Evolutionary conservation across 2,888 invertebrate genomes (phyloP).

Genomic region (Rhabditoides inermis): DNA sequence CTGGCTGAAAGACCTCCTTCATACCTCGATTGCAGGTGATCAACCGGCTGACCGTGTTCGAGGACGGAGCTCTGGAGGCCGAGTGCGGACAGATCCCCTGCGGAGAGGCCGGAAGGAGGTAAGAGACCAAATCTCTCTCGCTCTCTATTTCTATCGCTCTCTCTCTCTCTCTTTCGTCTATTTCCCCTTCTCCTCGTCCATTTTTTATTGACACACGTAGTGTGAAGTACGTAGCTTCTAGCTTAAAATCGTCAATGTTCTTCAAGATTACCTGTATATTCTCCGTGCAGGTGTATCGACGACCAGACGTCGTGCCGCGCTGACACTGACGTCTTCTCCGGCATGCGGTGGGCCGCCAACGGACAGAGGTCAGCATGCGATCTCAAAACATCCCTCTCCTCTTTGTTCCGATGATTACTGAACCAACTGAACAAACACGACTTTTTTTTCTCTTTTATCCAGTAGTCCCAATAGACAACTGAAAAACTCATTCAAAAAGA

Average conservation of each 20-base stretch:
- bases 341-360: conserved; percentile 48
- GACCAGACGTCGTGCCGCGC: conserved; percentile 30
- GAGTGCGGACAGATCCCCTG: conserved; percentile 52
- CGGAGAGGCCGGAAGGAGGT: conserved; percentile 34
- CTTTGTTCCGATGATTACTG: too few species aligned
- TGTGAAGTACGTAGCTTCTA: too few species aligned
- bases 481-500: not conserved
- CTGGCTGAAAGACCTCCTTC: not conserved
- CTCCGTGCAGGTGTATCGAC: conserved; percentile 16
- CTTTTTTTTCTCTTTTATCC: not conserved
- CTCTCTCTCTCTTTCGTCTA: too few species aligned
- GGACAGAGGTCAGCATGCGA: conserved; percentile 33
- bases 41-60: conserved; percentile 48
- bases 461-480: too few species aligned
- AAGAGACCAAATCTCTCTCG: too few species aligned
- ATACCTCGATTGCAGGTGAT: conserved; percentile 30
- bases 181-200: too few species aligned
- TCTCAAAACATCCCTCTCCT: too few species aligned
- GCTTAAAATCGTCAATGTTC: too few species aligned
- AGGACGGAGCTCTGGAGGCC: conserved; percentile 49
- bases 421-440: not conserved
- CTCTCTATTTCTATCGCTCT: too few species aligned
- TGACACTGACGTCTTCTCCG: conserved; percentile 40
- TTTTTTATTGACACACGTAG: too few species aligned
- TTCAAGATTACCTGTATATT: too few species aligned